Conservation (phyloP, 2,113 vertebrate species). For the Alexandromys fortis region DNA sequence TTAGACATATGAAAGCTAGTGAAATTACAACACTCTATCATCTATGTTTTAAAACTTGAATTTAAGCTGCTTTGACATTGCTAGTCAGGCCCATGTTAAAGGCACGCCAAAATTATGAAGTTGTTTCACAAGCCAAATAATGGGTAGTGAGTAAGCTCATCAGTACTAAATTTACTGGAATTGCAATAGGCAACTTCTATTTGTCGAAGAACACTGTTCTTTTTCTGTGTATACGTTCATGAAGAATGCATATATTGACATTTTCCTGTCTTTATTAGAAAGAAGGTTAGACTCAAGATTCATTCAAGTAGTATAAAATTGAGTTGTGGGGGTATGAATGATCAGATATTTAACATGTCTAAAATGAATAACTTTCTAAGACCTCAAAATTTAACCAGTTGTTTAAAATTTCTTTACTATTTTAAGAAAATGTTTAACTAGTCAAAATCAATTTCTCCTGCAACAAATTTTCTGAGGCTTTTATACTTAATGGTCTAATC, state of each 20-base stretch:
- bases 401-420: background rate
- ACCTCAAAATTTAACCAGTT: background rate
- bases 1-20: background rate
- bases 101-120: background rate
- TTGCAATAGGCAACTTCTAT: background rate
- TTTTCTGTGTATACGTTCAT: background rate
- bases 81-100: background rate
- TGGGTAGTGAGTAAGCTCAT: background rate
- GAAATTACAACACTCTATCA: background rate
- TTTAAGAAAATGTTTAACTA: background rate
- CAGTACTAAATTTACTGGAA: background rate
- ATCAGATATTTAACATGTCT: slow-evolving; percentile 39
- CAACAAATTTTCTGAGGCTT: background rate
- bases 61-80: background rate
- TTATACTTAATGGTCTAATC: background rate
- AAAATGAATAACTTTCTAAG: background rate
- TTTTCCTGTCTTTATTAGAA: slow-evolving; percentile 12
- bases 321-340: background rate
- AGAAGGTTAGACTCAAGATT: background rate
- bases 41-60: background rate
- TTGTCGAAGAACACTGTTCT: background rate
- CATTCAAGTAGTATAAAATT: slow-evolving; percentile 33
- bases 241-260: slow-evolving; percentile 39
- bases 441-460: background rate
- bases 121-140: background rate